Evolutionary conservation across 2,797 vertebrate genomes (phyloP).

Genomic region (Cirrhinus mrigala): DNA sequence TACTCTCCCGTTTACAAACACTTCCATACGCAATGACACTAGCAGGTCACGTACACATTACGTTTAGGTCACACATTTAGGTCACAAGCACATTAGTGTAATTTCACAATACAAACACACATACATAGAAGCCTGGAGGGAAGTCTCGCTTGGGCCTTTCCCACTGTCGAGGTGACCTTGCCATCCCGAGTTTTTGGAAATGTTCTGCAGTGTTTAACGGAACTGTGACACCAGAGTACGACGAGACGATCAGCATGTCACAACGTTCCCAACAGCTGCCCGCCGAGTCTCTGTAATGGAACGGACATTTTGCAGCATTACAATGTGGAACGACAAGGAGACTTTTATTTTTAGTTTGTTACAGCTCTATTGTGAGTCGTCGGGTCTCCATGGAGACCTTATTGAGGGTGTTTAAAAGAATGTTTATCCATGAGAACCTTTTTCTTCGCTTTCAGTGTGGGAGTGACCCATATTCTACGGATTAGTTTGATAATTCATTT

Average conservation of each 20-base stretch:
- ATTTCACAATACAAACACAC: constrained; percentile 41
- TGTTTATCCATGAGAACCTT: constrained; percentile 23
- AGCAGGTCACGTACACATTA: constrained; percentile 35
- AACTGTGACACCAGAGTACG: constrained; percentile 12
- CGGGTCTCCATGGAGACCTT: constrained; percentile 13
- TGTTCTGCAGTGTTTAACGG: constrained; percentile 45
- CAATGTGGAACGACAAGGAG: constrained; percentile 13
- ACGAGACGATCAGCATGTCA: constrained; percentile 48
- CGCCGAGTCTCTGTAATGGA: constrained; percentile 20
- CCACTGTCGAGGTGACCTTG: constrained; percentile 62
- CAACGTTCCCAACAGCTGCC: constrained; percentile 37
- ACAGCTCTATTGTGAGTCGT: constrained; percentile 19
- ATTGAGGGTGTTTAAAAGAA: neutral
- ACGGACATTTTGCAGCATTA: constrained; percentile 40
- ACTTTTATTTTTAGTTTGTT: constrained; percentile 29
- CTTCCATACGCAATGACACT: constrained; percentile 46
- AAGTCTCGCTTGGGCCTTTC: constrained; percentile 29
- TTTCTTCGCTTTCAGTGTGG: constrained; percentile 28
- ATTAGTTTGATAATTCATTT: constrained; percentile 56
- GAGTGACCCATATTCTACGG: constrained; percentile 48
- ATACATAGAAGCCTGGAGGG: constrained; percentile 37
- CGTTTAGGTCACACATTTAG: constrained; percentile 37
- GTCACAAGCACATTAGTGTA: constrained; percentile 43
- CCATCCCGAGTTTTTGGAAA: constrained; percentile 24
- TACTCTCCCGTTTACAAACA: constrained; percentile 39